Conservation (phyloP, 2,797 vertebrate genomes). For the Lutjanus campechanus region DNA sequence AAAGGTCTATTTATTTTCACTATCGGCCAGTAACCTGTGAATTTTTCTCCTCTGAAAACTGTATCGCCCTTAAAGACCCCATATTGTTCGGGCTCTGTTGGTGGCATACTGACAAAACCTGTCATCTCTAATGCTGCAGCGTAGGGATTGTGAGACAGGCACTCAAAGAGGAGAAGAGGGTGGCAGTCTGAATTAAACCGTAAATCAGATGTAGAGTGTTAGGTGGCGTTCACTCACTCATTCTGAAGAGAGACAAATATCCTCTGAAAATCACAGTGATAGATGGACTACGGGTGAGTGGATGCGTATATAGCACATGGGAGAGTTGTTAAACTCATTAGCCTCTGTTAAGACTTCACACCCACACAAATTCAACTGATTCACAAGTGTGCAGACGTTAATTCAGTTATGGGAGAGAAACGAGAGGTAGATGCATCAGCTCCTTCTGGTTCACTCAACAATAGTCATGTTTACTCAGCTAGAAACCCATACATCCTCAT, state of each 20-base stretch:
- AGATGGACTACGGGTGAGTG: conserved; percentile 51
- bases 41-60: too few species aligned
- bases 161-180: conserved; percentile 33
- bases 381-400: conserved; percentile 50
- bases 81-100: too few species aligned
- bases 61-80: too few species aligned
- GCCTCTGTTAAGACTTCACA: conserved; percentile 45
- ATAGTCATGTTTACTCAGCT: conserved; percentile 47
- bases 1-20: too few species aligned
- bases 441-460: conserved; percentile 47
- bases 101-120: conserved; percentile 28
- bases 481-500: conserved; percentile 31
- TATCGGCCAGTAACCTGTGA: too few species aligned
- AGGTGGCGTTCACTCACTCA: conserved; percentile 41
- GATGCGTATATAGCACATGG: conserved; percentile 51
- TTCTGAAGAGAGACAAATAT: conserved; percentile 51
- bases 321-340: conserved; percentile 74
- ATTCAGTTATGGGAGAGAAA: conserved; percentile 47
- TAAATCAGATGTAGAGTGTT: conserved; percentile 57
- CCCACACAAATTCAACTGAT: conserved; percentile 51
- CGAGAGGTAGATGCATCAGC: conserved; percentile 53
- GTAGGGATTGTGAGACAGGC: conserved; percentile 47
- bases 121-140: conserved; percentile 50
- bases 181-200: conserved; percentile 47
- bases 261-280: conserved; percentile 59